phyloP scores from a whole-genome alignment of 2,888 invertebrate species.

The Drosophila niveifrons region DNA sequence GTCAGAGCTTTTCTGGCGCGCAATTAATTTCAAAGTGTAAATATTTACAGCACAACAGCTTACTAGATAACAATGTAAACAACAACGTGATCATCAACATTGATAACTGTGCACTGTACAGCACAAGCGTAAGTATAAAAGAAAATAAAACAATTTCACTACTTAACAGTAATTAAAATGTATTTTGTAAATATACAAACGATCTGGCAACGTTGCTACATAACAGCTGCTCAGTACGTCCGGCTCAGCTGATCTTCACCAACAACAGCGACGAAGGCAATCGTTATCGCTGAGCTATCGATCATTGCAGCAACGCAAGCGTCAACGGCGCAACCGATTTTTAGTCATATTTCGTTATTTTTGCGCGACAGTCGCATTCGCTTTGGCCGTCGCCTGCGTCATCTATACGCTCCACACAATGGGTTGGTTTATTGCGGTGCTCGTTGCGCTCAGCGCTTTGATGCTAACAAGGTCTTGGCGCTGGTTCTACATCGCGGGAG shows the following conservation, averaged over 20 bases:
- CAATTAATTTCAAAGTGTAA: not conserved
- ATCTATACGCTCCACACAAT: slow-evolving; percentile 84
- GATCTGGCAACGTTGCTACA: slow-evolving; percentile 49
- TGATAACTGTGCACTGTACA: slow-evolving; percentile 65
- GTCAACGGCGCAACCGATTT: slow-evolving; percentile 66
- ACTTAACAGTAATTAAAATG: not conserved
- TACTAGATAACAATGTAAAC: slow-evolving; percentile 68
- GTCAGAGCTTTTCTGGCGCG: slow-evolving; percentile 15
- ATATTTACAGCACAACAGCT: slow-evolving; percentile 54
- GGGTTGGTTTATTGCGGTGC: slow-evolving; percentile 87
- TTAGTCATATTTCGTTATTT: slow-evolving; percentile 75
- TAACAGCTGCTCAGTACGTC: slow-evolving; percentile 38
- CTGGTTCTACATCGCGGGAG: slow-evolving; percentile 91
- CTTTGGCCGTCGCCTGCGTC: slow-evolving; percentile 86
- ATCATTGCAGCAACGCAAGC: slow-evolving; percentile 56
- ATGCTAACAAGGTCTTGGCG: slow-evolving; percentile 90
- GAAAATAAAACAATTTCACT: not conserved
- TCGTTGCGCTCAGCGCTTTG: slow-evolving; percentile 89
- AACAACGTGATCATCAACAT: slow-evolving; percentile 73
- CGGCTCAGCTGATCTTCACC: slow-evolving; percentile 53
- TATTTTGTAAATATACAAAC: slow-evolving; percentile 4
- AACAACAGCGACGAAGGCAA: slow-evolving; percentile 36
- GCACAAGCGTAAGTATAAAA: slow-evolving; percentile 58
- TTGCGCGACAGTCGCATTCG: slow-evolving; percentile 86
- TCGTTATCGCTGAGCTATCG: slow-evolving; percentile 58